Percentiles rank a stretch among this genome's conserved stretches.
These are phyloP conservation scores for Coracopsis vasa DNA, from an alignment of 2,113 vertebrate genomes.

Conservation along the genomic window DNA sequence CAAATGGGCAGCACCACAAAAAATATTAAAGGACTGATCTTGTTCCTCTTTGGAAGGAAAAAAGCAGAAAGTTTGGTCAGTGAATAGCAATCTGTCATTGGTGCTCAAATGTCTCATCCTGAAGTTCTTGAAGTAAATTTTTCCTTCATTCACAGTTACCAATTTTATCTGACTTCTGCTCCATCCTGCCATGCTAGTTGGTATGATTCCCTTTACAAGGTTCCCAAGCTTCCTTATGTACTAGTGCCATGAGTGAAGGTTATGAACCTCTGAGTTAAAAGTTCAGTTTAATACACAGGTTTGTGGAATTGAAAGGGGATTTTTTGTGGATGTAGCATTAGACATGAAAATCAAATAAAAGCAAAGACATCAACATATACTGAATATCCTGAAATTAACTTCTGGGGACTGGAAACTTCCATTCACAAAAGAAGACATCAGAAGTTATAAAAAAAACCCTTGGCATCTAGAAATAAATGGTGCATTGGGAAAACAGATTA, in stretches of 20 bases:
- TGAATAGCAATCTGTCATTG: not conserved
- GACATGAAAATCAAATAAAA: not conserved
- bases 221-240: not conserved
- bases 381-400: not conserved
- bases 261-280: not conserved
- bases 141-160: not conserved
- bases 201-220: not conserved
- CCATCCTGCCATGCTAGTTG: not conserved
- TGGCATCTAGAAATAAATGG: not conserved
- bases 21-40: not conserved
- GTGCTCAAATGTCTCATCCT: not conserved
- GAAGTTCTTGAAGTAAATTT: not conserved
- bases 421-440: not conserved
- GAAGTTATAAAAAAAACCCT: not conserved
- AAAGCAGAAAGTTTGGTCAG: not conserved
- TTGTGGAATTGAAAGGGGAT: not conserved
- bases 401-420: not conserved
- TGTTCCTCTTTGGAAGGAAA: not conserved
- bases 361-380: not conserved
- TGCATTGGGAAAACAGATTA: not conserved
- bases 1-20: not conserved
- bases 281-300: accelerated
- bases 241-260: not conserved
- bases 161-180: not conserved
- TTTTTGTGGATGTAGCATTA: not conserved